Conservation (phyloP, 2,113 vertebrate genomes). For the Rhipidura dahli region DNA sequence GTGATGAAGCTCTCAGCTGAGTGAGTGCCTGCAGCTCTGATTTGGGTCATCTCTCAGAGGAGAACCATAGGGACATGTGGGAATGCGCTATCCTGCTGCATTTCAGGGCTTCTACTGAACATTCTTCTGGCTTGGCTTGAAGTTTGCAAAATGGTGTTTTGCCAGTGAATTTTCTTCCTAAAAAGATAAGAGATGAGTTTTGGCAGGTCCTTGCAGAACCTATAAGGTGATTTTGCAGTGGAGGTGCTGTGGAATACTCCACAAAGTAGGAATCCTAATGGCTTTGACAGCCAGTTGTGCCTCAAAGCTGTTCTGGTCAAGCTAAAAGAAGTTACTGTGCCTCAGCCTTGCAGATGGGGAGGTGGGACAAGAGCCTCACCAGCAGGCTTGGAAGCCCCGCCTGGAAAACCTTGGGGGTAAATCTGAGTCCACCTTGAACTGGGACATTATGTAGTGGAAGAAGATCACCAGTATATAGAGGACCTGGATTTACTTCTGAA, state of each 20-base stretch:
- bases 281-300: background rate
- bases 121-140: background rate
- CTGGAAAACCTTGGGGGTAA: background rate
- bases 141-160: background rate
- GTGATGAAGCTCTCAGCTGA: background rate
- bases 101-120: background rate
- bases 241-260: background rate
- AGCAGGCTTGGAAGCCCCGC: background rate
- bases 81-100: background rate
- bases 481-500: background rate
- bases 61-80: accelerated
- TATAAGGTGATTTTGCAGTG: background rate
- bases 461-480: background rate
- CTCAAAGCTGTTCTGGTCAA: background rate
- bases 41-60: background rate
- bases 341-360: background rate
- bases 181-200: background rate
- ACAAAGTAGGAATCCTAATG: accelerated
- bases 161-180: background rate
- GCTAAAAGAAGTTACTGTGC: background rate
- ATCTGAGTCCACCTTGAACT: background rate
- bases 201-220: background rate
- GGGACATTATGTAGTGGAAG: background rate
- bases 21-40: background rate
- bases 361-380: background rate